A percentile compares a stretch with the other conserved stretches of the same genome.
Evolutionary conservation across 2,888 invertebrate species (phyloP).

Genomic region (Trachelus tabidus): DNA sequence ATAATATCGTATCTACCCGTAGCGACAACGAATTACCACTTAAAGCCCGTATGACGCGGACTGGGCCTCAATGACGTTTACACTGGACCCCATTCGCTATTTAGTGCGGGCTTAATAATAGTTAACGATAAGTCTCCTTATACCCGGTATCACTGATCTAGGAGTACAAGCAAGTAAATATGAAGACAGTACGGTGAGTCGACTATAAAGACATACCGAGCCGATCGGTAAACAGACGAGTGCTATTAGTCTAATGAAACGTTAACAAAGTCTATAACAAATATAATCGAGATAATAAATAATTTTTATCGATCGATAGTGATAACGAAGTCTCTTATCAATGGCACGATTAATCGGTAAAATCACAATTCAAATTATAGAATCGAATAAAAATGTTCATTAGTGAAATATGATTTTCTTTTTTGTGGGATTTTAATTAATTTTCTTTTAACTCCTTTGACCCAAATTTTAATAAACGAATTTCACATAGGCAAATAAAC

Average conservation of each 20-base stretch:
- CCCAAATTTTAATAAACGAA: constrained; percentile 21
- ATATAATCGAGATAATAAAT: too few species aligned
- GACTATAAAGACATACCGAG: too few species aligned
- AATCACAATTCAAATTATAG: too few species aligned
- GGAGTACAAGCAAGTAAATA: too few species aligned
- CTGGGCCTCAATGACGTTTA: background rate
- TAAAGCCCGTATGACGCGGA: constrained; percentile 30
- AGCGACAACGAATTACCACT: constrained; percentile 41
- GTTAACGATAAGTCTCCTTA: background rate
- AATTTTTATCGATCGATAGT: background rate
- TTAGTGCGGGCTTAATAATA: background rate
- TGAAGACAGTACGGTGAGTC: too few species aligned
- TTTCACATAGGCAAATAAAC: background rate
- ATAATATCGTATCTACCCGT: constrained; percentile 34
- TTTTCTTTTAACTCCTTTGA: background rate
- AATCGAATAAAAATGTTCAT: too few species aligned
- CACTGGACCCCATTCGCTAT: constrained; percentile 4
- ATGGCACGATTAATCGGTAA: too few species aligned
- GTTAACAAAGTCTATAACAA: background rate
- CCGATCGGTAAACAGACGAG: too few species aligned
- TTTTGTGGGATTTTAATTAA: too few species aligned
- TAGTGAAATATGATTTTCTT: too few species aligned
- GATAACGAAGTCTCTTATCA: background rate
- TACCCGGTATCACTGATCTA: too few species aligned
- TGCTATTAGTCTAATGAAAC: background rate